Evolutionary conservation across 2,888 invertebrate species (phyloP).

Genomic region (Sphaeridia pumilis): DNA sequence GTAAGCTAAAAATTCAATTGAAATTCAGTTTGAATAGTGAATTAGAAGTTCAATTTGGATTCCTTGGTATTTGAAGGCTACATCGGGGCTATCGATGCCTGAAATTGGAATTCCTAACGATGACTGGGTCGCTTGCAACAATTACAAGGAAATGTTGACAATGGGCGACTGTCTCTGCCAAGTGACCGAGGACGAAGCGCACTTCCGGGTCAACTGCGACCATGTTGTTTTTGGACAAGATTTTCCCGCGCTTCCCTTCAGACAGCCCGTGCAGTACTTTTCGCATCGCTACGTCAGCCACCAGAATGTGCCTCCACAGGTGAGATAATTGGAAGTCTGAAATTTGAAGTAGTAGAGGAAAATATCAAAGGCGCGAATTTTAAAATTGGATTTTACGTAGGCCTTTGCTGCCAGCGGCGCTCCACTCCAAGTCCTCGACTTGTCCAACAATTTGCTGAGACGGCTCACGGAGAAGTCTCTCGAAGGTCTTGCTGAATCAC

Average conservation of each 20-base stretch:
- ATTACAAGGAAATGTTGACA: slow-evolving; percentile 3
- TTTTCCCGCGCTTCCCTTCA: slow-evolving; percentile 61
- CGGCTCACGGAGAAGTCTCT: slow-evolving; percentile 54
- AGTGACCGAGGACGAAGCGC: slow-evolving; percentile 26
- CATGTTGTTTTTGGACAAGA: slow-evolving; percentile 67
- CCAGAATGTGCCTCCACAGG: slow-evolving; percentile 66
- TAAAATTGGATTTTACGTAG: slow-evolving; percentile 21
- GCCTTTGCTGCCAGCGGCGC: slow-evolving; percentile 56
- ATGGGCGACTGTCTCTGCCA: slow-evolving; percentile 28
- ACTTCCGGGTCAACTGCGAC: slow-evolving; percentile 53
- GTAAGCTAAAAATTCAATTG: too few species aligned
- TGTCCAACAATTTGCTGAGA: slow-evolving; percentile 68
- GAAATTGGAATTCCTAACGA: slow-evolving; percentile 1
- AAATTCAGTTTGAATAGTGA: too few species aligned
- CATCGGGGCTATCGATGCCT: not conserved
- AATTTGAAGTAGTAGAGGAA: not conserved
- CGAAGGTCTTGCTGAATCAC: slow-evolving; percentile 40
- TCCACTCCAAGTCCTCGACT: slow-evolving; percentile 62
- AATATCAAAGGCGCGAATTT: not conserved
- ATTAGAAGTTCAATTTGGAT: too few species aligned
- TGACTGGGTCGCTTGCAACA: slow-evolving; percentile 10
- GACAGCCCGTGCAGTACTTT: slow-evolving; percentile 66
- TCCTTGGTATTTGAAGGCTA: slow-evolving; percentile 1
- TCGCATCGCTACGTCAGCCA: slow-evolving; percentile 68
- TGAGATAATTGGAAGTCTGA: slow-evolving; percentile 38